Percentiles rank a stretch among this genome's conserved stretches.
phyloP scores from a whole-genome alignment of 2,797 vertebrate species.

The Myotis daubentonii region DNA sequence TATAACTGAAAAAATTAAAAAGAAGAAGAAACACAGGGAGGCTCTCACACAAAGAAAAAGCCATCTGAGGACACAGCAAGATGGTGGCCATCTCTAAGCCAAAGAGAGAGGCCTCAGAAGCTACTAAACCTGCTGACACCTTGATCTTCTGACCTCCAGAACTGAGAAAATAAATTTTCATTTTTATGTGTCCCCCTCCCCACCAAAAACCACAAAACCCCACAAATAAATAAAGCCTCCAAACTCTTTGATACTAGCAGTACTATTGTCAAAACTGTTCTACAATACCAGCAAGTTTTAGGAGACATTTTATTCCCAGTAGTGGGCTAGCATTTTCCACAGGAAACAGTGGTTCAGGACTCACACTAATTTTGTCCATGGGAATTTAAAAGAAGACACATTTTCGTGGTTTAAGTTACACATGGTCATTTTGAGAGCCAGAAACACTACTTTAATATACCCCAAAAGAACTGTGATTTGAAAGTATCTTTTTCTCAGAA shows the following conservation, averaged over 20 bases:
- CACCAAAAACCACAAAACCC: background rate
- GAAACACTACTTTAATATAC: constrained; percentile 69
- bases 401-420: constrained; percentile 77
- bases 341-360: constrained; percentile 74
- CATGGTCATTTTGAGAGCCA: constrained; percentile 70
- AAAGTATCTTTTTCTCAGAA: constrained; percentile 60
- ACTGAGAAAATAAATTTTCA: background rate
- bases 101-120: background rate
- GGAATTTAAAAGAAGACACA: constrained; percentile 77
- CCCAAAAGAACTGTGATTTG: constrained; percentile 65
- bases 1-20: background rate
- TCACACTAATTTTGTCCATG: constrained; percentile 78
- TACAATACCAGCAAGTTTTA: constrained; percentile 52
- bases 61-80: background rate
- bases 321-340: constrained; percentile 76
- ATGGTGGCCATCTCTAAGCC: background rate
- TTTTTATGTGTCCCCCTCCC: background rate
- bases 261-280: constrained; percentile 27
- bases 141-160: background rate
- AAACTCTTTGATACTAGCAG: background rate
- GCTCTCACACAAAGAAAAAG: background rate
- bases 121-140: background rate
- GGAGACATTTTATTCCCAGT: constrained; percentile 61
- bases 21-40: background rate
- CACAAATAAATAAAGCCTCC: background rate